These are phyloP conservation scores for Reticulitermes speratus DNA, from an alignment of 1,140 invertebrate genomes.

Conservation along the genomic window DNA sequence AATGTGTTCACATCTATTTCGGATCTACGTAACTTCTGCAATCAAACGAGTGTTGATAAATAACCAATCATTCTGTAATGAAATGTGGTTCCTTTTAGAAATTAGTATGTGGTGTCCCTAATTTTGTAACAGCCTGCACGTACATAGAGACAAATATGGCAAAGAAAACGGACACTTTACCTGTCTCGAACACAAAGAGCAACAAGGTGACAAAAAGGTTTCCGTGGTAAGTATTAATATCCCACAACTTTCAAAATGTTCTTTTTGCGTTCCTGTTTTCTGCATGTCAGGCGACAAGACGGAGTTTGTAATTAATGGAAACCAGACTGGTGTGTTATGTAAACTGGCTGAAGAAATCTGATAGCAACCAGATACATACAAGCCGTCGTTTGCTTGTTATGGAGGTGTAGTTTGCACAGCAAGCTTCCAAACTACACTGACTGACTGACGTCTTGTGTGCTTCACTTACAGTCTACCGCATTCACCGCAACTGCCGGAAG, in stretches of 20 bases:
- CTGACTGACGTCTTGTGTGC: too few relatives aligned
- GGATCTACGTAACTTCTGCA: too few relatives aligned
- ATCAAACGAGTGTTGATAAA: too few relatives aligned
- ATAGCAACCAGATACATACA: neutral
- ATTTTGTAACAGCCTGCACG: too few relatives aligned
- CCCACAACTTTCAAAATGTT: neutral
- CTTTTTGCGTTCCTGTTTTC: neutral
- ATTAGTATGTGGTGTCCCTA: neutral
- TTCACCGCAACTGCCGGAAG: too few relatives aligned
- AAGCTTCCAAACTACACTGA: too few relatives aligned
- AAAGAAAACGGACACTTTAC: neutral
- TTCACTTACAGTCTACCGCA: too few relatives aligned
- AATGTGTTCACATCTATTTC: too few relatives aligned
- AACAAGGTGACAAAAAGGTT: neutral
- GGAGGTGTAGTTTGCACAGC: neutral
- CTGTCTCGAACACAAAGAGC: neutral
- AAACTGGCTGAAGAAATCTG: neutral
- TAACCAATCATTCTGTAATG: too few relatives aligned
- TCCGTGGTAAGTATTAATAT: neutral
- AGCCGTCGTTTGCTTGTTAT: neutral
- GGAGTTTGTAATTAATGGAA: constrained; percentile 2
- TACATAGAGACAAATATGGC: neutral
- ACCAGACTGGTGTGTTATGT: neutral
- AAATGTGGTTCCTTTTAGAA: neutral
- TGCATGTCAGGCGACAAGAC: neutral